Evolutionary conservation across 2,888 invertebrate species (phyloP).

Genomic region (Drosophila imparisetae): DNA sequence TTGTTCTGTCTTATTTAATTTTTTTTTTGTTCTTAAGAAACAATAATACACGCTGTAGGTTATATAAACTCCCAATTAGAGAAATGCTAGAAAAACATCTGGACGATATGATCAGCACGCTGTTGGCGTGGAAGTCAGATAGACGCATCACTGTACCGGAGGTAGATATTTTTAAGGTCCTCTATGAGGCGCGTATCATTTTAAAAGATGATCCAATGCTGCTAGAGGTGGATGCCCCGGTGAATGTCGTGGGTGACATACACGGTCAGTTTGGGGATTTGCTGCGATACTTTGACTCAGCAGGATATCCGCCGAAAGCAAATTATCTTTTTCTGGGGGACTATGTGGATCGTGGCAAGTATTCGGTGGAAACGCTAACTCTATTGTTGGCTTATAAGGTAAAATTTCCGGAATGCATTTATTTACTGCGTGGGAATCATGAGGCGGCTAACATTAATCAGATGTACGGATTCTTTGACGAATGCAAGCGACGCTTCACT

Average conservation of each 20-base stretch:
- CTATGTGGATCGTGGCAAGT: slow-evolving; percentile 52
- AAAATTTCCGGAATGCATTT: slow-evolving; percentile 34
- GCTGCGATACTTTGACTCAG: slow-evolving; percentile 38
- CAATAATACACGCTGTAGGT: not conserved
- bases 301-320: slow-evolving; percentile 36
- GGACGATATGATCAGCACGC: slow-evolving; percentile 25
- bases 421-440: slow-evolving; percentile 61
- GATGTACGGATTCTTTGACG: slow-evolving; percentile 98
- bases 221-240: slow-evolving; percentile 97
- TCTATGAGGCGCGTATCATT: slow-evolving; percentile 98
- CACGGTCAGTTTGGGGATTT: slow-evolving; percentile 51
- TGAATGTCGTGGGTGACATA: slow-evolving; percentile 95
- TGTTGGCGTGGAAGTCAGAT: slow-evolving; percentile 31
- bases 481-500: slow-evolving; percentile 97
- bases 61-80: not conserved
- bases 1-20: not conserved
- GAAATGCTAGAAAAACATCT: slow-evolving; percentile 33
- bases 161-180: slow-evolving; percentile 93
- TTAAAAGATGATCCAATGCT: slow-evolving; percentile 99
- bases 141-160: slow-evolving; percentile 25
- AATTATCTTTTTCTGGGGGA: slow-evolving; percentile 48
- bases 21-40: not conserved
- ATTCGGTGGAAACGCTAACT: slow-evolving; percentile 49
- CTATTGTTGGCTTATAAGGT: slow-evolving; percentile 48
- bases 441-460: slow-evolving; percentile 98